These are phyloP conservation scores for Pagetopsis macropterus DNA, from an alignment of 2,797 vertebrate genomes.

Conservation along the genomic window DNA sequence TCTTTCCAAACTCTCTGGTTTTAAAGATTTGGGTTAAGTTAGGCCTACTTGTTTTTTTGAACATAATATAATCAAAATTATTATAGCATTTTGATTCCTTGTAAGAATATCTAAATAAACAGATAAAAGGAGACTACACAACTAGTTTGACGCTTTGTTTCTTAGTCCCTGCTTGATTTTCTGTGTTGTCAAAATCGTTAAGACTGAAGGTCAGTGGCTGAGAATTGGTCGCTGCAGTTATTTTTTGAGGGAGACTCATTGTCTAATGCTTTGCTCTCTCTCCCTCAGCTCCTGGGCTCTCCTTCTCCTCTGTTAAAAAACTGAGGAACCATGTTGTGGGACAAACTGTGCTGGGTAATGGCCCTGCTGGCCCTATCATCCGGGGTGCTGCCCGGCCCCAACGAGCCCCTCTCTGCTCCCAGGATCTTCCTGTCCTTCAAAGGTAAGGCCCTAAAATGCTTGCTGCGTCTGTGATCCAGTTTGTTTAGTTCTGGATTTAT, in stretches of 20 bases:
- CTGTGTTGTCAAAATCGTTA: background rate
- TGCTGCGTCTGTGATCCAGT: constrained; percentile 30
- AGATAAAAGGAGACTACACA: background rate
- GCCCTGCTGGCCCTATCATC: constrained; percentile 79
- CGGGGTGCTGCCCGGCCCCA: constrained; percentile 65
- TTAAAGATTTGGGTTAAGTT: constrained; percentile 1
- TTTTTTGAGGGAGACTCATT: constrained; percentile 19
- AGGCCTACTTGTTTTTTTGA: background rate
- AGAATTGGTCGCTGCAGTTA: background rate
- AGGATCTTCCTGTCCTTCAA: constrained; percentile 88
- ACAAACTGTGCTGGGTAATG: constrained; percentile 80
- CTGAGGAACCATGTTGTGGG: constrained; percentile 80
- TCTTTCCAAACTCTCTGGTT: constrained; percentile 5
- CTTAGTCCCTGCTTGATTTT: background rate
- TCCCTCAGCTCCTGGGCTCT: constrained; percentile 71
- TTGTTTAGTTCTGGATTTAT: constrained; percentile 20
- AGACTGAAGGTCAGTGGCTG: constrained; percentile 17
- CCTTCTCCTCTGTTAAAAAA: constrained; percentile 69
- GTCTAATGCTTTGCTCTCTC: constrained; percentile 57
- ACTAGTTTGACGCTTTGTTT: constrained; percentile 1
- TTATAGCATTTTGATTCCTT: background rate
- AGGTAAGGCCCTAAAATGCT: constrained; percentile 76
- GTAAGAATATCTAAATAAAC: background rate
- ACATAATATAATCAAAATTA: constrained; percentile 1
- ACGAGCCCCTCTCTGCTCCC: constrained; percentile 81